Conservation (phyloP, 2,888 invertebrate species). For the Drosophila anomelani region DNA sequence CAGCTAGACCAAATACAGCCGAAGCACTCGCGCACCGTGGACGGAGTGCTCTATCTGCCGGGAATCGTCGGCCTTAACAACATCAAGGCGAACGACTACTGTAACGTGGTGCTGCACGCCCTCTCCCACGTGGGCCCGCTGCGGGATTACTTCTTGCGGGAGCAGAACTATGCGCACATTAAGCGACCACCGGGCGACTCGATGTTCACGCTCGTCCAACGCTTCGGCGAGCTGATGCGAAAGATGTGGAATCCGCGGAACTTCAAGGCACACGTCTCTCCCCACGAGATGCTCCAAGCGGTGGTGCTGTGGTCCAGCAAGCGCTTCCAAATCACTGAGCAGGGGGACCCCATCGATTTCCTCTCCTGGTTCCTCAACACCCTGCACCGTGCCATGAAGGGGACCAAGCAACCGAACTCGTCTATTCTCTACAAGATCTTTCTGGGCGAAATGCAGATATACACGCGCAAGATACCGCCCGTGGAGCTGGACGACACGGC, state of each 20-base stretch:
- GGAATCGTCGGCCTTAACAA: slow-evolving; percentile 99
- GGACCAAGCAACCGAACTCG: slow-evolving; percentile 93
- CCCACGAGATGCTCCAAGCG: slow-evolving; percentile 99
- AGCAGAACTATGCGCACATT: slow-evolving; percentile 95
- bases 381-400: slow-evolving; percentile 96
- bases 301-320: slow-evolving; percentile 98
- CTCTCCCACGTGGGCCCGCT: slow-evolving; percentile 97
- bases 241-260: slow-evolving; percentile 99
- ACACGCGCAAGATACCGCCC: slow-evolving; percentile 96
- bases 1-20: slow-evolving; percentile 88
- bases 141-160: slow-evolving; percentile 96
- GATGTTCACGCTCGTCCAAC: slow-evolving; percentile 94
- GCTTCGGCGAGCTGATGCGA: slow-evolving; percentile 96
- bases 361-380: slow-evolving; percentile 99
- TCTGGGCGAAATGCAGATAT: slow-evolving; percentile 95
- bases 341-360: slow-evolving; percentile 99
- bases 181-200: slow-evolving; percentile 98
- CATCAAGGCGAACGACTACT: slow-evolving; percentile 99
- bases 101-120: slow-evolving; percentile 98
- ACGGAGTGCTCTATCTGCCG: slow-evolving; percentile 96
- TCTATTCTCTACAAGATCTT: slow-evolving; percentile 98
- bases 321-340: slow-evolving; percentile 98
- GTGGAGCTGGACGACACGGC: slow-evolving; percentile 96
- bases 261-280: slow-evolving; percentile 99
- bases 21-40: slow-evolving; percentile 96